These are phyloP conservation scores for Malthinus flaveolus DNA, from an alignment of 2,888 invertebrate genomes.

Conservation along the genomic window DNA sequence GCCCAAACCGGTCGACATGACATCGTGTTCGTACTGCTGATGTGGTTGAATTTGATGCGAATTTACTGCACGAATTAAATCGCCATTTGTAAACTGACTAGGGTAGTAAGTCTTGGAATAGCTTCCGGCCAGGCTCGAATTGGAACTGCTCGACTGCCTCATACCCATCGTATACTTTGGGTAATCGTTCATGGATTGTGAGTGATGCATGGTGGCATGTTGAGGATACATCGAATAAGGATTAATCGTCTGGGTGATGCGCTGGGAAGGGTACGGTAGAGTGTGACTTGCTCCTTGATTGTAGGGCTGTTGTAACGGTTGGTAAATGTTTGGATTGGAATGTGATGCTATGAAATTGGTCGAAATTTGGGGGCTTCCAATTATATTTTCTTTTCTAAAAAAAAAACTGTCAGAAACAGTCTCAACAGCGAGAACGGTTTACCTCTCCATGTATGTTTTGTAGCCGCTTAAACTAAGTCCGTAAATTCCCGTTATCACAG, in stretches of 20 bases:
- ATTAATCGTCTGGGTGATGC: constrained; percentile 22
- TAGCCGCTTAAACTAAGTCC: constrained; percentile 49
- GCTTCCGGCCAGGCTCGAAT: constrained; percentile 34
- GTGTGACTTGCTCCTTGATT: constrained; percentile 25
- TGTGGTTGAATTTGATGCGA: constrained; percentile 51
- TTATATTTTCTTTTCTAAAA: constrained; percentile 32
- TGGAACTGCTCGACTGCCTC: constrained; percentile 38
- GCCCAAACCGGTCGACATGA: constrained; percentile 48
- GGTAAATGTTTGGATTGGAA: constrained; percentile 34
- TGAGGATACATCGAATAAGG: constrained; percentile 28
- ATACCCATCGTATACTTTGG: constrained; percentile 25
- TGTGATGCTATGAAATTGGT: constrained; percentile 32
- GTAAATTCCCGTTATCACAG: constrained; percentile 45
- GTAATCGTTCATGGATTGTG: constrained; percentile 26
- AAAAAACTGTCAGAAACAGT: neutral
- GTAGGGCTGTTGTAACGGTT: constrained; percentile 25
- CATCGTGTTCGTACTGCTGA: constrained; percentile 52
- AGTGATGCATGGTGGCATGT: constrained; percentile 24
- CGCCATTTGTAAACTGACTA: constrained; percentile 22
- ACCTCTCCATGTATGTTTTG: constrained; percentile 50
- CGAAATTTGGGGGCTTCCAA: constrained; percentile 14
- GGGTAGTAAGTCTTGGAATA: constrained; percentile 39
- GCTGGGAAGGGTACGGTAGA: constrained; percentile 28
- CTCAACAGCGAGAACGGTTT: too few relatives aligned
- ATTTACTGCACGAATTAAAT: constrained; percentile 36